These are phyloP conservation scores for Oenanthe melanoleuca DNA, from an alignment of 2,113 vertebrate species.

Conservation along the genomic window DNA sequence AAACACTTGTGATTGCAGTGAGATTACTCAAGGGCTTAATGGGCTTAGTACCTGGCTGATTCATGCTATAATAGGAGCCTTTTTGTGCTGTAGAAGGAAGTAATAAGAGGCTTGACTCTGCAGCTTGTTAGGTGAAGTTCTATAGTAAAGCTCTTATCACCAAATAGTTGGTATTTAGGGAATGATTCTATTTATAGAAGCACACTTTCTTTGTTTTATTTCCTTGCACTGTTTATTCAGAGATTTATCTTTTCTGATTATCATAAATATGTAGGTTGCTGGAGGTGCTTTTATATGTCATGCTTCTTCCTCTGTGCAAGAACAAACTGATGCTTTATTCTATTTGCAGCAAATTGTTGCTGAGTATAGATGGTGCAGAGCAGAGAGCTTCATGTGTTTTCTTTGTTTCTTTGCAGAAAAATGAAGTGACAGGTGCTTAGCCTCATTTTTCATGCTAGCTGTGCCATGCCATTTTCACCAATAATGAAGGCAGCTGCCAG, in stretches of 20 bases:
- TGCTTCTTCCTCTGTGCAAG: not conserved
- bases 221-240: not conserved
- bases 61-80: not conserved
- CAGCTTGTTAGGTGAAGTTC: not conserved
- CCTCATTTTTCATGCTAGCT: slow-evolving; percentile 70
- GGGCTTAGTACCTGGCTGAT: slow-evolving; percentile 34
- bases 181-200: not conserved
- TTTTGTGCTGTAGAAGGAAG: not conserved
- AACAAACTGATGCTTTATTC: slow-evolving; percentile 8
- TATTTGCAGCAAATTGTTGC: slow-evolving; percentile 36
- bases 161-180: not conserved
- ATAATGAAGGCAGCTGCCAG: slow-evolving; percentile 70
- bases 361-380: slow-evolving; percentile 24
- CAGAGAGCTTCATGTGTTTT: slow-evolving; percentile 32
- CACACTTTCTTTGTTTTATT: not conserved
- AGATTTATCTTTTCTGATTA: slow-evolving; percentile 21
- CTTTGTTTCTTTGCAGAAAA: slow-evolving; percentile 67
- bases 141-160: not conserved
- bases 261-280: slow-evolving; percentile 28
- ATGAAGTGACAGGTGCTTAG: slow-evolving; percentile 69
- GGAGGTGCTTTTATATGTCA: not conserved
- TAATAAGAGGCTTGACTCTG: not conserved
- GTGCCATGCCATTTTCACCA: slow-evolving; percentile 66
- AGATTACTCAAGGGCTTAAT: slow-evolving; percentile 26
- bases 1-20: not conserved